These are phyloP conservation scores for Sarcophaga peregrina DNA, from an alignment of 1,140 invertebrate species.

Conservation along the genomic window DNA sequence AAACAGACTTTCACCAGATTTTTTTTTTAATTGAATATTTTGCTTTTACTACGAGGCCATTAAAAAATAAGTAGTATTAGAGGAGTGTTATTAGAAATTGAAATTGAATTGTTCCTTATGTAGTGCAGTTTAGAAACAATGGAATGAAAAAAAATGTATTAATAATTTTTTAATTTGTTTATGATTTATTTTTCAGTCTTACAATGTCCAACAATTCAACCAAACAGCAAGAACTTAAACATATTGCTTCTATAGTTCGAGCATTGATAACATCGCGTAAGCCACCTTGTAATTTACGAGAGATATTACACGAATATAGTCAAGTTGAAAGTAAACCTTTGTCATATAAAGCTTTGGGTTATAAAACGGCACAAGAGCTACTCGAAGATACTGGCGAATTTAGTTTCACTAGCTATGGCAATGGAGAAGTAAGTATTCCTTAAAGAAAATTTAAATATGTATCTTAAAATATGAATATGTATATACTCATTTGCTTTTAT, in stretches of 20 bases:
- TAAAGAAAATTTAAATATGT: background rate
- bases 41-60: too few species aligned
- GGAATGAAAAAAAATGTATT: too few species aligned
- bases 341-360: conserved; percentile 52
- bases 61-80: too few species aligned
- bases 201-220: conserved; percentile 36
- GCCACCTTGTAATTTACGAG: conserved; percentile 50
- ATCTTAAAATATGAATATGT: background rate
- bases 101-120: background rate
- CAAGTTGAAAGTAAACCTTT: conserved; percentile 51
- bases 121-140: background rate
- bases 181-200: conserved; percentile 13
- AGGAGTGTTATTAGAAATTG: background rate
- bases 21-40: too few species aligned
- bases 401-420: conserved; percentile 46
- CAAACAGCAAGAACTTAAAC: conserved; percentile 44
- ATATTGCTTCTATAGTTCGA: conserved; percentile 53
- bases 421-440: conserved; percentile 42
- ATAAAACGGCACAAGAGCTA: conserved; percentile 46
- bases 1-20: too few species aligned
- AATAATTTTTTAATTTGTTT: background rate
- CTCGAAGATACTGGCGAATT: conserved; percentile 53
- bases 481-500: background rate
- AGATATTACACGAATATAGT: conserved; percentile 52
- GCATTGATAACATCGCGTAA: conserved; percentile 57